Evolutionary conservation across 2,113 vertebrate genomes (phyloP).

Genomic region (Recurvirostra avosetta): DNA sequence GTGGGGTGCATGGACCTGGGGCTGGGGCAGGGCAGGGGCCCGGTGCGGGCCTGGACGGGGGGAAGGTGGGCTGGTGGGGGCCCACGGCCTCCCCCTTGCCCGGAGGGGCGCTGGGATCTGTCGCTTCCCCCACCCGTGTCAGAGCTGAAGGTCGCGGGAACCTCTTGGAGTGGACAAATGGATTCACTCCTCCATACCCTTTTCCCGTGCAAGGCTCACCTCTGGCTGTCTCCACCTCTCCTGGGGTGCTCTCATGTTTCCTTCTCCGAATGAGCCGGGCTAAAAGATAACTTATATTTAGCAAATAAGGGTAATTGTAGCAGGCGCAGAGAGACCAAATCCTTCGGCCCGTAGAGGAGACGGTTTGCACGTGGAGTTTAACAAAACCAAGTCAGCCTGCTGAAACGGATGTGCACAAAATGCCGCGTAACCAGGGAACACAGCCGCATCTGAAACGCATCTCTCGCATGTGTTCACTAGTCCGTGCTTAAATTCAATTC

Average conservation of each 20-base stretch:
- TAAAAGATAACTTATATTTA: background rate
- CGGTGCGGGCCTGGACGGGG: background rate
- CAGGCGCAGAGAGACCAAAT: background rate
- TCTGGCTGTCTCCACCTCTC: background rate
- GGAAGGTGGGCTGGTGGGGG: background rate
- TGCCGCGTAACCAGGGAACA: rapidly evolving
- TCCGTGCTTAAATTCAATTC: background rate
- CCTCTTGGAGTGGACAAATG: no score
- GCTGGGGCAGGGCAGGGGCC: no score
- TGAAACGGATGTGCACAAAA: rapidly evolving
- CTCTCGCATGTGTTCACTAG: background rate
- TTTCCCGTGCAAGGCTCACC: background rate
- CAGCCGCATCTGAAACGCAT: rapidly evolving
- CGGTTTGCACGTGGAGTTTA: rapidly evolving
- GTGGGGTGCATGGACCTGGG: no score
- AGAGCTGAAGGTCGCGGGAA: background rate
- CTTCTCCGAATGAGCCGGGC: background rate
- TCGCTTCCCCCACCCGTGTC: background rate
- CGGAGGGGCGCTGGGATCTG: no score
- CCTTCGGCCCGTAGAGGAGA: background rate
- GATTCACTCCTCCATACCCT: background rate
- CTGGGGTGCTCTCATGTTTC: background rate
- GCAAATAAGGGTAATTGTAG: background rate
- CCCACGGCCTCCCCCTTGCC: background rate
- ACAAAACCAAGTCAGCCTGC: background rate